These are phyloP conservation scores for Bufo gargarizans DNA, from an alignment of 2,113 vertebrate species.

Conservation along the genomic window DNA sequence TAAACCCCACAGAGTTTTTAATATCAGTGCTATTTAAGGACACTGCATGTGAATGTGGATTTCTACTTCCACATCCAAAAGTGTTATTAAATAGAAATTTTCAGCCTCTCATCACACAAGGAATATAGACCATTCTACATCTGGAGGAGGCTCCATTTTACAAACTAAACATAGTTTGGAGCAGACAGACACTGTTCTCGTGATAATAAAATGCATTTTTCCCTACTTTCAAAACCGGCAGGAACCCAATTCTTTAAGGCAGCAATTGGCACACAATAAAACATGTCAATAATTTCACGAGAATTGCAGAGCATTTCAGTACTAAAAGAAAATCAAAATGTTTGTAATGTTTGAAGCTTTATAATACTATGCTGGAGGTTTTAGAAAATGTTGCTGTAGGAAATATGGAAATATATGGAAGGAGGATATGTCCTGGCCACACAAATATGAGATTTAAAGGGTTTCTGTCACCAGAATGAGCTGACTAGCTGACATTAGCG, in stretches of 20 bases:
- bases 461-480: too few relatives aligned
- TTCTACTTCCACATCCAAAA: not conserved
- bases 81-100: not conserved
- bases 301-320: conserved; percentile 18
- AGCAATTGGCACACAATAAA: conserved; percentile 36
- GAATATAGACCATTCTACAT: not conserved
- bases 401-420: not conserved
- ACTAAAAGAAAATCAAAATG: conserved; percentile 38
- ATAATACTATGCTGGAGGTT: conserved; percentile 7
- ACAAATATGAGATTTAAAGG: too few relatives aligned
- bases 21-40: not conserved
- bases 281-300: conserved; percentile 38
- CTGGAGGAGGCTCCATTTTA: conserved; percentile 4
- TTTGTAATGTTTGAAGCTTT: not conserved
- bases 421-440: too few relatives aligned
- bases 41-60: not conserved
- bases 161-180: conserved; percentile 13
- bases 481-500: too few relatives aligned
- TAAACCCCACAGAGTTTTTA: not conserved
- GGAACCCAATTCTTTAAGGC: conserved; percentile 35
- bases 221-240: conserved; percentile 12
- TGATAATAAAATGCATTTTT: conserved; percentile 18
- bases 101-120: not conserved
- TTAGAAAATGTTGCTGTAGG: not conserved
- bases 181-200: not conserved